phyloP scores from a whole-genome alignment of 2,797 vertebrate genomes.

The Apodemus agrarius region DNA sequence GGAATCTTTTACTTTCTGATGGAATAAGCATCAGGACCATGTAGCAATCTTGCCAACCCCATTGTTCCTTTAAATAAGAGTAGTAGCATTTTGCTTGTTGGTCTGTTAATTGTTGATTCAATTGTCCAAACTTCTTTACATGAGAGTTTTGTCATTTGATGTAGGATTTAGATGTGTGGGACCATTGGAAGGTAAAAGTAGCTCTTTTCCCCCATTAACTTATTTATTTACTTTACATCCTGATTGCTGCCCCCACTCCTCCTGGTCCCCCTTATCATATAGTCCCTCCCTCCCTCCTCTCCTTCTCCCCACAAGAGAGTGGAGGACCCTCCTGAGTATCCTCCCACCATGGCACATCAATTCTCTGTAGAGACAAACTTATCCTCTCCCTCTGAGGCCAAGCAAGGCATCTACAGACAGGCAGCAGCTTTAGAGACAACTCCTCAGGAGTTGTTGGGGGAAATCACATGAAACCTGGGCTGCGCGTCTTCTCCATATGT shows the following conservation, averaged over 20 bases:
- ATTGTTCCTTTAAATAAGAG: neutral
- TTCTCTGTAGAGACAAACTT: neutral
- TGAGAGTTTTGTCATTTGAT: neutral
- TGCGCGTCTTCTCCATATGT: neutral
- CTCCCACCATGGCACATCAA: neutral
- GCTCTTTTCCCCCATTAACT: neutral
- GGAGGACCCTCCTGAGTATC: neutral
- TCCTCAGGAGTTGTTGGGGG: neutral
- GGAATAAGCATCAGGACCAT: neutral
- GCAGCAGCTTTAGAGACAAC: neutral
- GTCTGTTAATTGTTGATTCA: neutral
- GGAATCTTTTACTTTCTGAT: neutral
- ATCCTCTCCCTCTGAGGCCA: neutral
- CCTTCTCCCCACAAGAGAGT: neutral
- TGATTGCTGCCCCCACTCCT: too few species aligned
- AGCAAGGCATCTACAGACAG: neutral
- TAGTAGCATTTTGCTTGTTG: neutral
- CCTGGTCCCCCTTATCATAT: neutral
- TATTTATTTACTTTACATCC: neutral
- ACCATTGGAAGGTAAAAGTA: neutral
- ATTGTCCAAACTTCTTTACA: neutral
- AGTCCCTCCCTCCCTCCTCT: neutral
- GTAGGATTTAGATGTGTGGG: neutral
- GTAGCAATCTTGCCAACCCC: neutral
- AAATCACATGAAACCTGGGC: neutral